Conservation (phyloP, 2,888 invertebrate genomes). For the Nomada flava region DNA sequence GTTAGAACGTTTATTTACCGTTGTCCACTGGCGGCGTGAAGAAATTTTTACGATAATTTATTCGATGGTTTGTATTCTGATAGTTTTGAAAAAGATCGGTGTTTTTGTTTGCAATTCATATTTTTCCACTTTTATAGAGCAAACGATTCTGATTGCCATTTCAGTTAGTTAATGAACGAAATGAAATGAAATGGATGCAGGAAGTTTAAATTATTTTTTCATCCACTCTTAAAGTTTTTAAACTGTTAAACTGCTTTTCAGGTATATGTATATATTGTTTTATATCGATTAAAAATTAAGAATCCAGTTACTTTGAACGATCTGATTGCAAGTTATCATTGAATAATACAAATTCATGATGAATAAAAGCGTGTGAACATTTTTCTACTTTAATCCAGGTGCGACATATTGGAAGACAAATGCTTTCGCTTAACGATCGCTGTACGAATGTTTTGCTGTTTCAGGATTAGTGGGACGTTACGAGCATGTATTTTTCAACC, state of each 20-base stretch:
- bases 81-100: not conserved
- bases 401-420: not conserved
- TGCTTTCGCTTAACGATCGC: not conserved
- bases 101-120: too few species aligned
- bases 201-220: not conserved
- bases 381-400: not conserved
- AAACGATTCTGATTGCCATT: too few species aligned
- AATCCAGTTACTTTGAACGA: too few species aligned
- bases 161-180: too few species aligned
- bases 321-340: too few species aligned
- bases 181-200: too few species aligned
- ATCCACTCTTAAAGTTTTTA: too few species aligned
- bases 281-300: too few species aligned
- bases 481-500: conserved; percentile 55
- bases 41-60: conserved; percentile 50
- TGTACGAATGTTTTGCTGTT: not conserved
- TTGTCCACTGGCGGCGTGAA: conserved; percentile 28
- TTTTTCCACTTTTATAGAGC: too few species aligned
- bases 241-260: too few species aligned
- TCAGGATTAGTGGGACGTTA: not conserved
- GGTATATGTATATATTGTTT: too few species aligned
- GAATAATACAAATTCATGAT: not conserved
- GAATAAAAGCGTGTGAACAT: too few species aligned
- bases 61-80: not conserved
- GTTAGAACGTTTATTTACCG: conserved; percentile 63